Conservation (phyloP, 2,113 vertebrate genomes). For the Zootoca vivipara region DNA sequence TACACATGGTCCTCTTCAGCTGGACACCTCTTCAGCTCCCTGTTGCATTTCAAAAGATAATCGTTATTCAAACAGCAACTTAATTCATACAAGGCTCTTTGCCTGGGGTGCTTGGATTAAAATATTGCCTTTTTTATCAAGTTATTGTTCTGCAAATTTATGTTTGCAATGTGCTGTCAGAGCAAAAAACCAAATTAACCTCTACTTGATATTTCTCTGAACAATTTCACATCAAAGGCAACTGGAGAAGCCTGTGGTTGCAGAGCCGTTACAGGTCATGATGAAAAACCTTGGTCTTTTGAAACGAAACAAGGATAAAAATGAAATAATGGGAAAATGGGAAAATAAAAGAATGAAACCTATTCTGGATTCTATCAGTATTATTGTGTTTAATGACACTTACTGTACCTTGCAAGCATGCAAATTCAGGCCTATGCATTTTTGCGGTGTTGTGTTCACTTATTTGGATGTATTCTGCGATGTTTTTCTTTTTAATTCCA, state of each 20-base stretch:
- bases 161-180: background rate
- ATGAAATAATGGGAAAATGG: no score
- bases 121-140: slow-evolving; percentile 25
- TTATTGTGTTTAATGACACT: background rate
- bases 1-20: accelerated
- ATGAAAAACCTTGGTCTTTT: background rate
- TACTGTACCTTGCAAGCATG: background rate
- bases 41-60: background rate
- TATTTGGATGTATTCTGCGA: background rate
- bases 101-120: slow-evolving; percentile 18
- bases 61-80: background rate
- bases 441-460: background rate
- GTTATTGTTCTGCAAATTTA: background rate
- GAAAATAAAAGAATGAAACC: background rate
- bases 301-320: background rate
- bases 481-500: background rate
- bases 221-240: background rate
- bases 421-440: background rate
- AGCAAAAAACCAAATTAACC: background rate
- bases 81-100: slow-evolving; percentile 16
- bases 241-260: background rate
- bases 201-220: background rate
- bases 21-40: accelerated
- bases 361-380: background rate
- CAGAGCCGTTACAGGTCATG: background rate